phyloP scores from a whole-genome alignment of 2,797 vertebrate species.

The Lagorchestes hirsutus region DNA sequence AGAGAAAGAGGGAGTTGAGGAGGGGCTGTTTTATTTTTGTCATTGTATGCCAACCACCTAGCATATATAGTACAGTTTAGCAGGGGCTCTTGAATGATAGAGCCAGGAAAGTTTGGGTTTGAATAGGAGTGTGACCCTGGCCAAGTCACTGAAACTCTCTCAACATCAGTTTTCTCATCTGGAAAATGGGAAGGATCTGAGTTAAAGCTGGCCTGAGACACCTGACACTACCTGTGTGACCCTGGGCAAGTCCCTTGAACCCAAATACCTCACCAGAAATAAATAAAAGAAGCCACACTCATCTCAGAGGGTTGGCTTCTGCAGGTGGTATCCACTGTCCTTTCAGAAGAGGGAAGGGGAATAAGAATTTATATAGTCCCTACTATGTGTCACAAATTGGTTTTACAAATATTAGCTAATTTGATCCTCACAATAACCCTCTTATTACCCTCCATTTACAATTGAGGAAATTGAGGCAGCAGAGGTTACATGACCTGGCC shows the following conservation, averaged over 20 bases:
- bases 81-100: not conserved
- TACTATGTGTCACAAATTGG: no score
- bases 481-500: no score
- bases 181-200: not conserved
- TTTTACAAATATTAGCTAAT: not conserved
- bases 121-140: not conserved
- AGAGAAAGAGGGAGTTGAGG: no score
- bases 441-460: not conserved
- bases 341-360: no score
- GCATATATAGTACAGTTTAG: not conserved
- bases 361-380: no score
- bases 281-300: not conserved
- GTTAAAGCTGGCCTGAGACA: no score
- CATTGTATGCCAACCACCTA: not conserved
- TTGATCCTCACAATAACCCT: not conserved
- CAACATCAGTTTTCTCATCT: not conserved
- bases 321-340: no score
- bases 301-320: no score
- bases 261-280: no score
- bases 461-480: not conserved
- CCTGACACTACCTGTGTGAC: no score
- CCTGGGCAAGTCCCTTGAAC: no score
- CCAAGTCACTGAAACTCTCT: not conserved
- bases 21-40: no score
- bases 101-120: not conserved